These are phyloP conservation scores for Crocuta crocuta DNA, from an alignment of 2,113 vertebrate species.

Conservation along the genomic window DNA sequence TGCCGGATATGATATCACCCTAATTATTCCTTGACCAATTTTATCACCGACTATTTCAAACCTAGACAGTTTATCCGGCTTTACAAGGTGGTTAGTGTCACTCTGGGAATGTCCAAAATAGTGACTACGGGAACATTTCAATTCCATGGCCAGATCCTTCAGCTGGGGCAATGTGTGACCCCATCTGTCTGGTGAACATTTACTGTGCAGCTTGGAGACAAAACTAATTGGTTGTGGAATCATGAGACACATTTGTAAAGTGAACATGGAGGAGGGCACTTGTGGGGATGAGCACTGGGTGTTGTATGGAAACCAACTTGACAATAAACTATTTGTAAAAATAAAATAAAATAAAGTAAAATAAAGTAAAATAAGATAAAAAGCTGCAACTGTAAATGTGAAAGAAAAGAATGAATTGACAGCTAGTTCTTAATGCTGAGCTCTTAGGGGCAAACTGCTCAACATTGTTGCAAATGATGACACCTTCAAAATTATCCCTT, in stretches of 20 bases:
- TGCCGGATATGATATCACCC: constrained; percentile 60
- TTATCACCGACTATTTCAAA: constrained; percentile 18
- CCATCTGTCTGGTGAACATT: not conserved
- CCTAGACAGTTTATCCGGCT: not conserved
- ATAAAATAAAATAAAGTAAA: too few species aligned
- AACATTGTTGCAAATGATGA: not conserved
- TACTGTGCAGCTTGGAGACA: not conserved
- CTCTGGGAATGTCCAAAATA: not conserved
- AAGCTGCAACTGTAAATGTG: not conserved
- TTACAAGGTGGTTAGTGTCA: not conserved
- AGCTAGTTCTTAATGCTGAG: constrained; percentile 3
- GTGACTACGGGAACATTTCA: not conserved
- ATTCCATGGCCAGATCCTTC: not conserved
- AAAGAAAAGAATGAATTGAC: constrained; percentile 22
- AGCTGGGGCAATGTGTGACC: not conserved
- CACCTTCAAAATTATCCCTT: not conserved
- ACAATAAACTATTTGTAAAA: too few species aligned
- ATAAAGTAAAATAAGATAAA: too few species aligned
- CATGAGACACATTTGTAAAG: not conserved
- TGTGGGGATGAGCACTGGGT: too few species aligned
- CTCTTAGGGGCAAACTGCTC: not conserved
- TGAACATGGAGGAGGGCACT: not conserved
- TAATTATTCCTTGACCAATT: constrained; percentile 58
- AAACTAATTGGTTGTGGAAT: constrained; percentile 19
- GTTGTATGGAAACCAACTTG: too few species aligned